Conservation (phyloP, 1,140 invertebrate genomes). For the Drosophila arizonae region DNA sequence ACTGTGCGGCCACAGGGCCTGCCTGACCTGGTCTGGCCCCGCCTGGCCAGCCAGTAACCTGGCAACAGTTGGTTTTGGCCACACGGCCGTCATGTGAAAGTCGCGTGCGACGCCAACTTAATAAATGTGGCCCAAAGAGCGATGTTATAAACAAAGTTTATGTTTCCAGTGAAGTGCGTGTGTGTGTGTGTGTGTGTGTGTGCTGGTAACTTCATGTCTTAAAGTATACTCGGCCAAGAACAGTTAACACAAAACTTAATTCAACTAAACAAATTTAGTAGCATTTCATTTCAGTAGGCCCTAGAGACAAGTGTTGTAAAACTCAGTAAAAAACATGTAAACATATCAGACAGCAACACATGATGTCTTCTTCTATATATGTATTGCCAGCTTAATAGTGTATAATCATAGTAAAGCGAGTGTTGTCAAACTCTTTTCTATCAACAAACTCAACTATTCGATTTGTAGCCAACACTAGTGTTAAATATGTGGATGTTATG, state of each 20-base stretch:
- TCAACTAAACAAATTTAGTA: no score
- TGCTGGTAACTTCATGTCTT: background rate
- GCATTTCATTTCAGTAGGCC: no score
- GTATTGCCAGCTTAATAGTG: no score
- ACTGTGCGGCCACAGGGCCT: background rate
- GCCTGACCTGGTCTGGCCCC: no score
- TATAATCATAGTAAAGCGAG: no score
- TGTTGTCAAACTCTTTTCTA: no score
- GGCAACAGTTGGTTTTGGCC: conserved; percentile 77
- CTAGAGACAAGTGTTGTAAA: background rate
- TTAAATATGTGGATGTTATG: no score
- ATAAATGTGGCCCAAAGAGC: conserved; percentile 17
- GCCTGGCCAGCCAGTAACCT: conserved; percentile 38
- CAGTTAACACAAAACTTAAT: background rate
- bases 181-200: background rate
- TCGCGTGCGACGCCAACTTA: conserved; percentile 38
- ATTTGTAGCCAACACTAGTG: no score
- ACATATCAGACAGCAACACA: no score
- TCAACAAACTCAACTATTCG: no score
- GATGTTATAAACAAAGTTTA: background rate
- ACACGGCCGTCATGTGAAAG: conserved; percentile 52
- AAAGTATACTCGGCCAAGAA: background rate
- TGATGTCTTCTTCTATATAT: no score
- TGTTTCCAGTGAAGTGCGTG: background rate
- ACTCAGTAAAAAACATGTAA: no score